phyloP scores from a whole-genome alignment of 2,797 vertebrate species.

The Sebastes reedi region DNA sequence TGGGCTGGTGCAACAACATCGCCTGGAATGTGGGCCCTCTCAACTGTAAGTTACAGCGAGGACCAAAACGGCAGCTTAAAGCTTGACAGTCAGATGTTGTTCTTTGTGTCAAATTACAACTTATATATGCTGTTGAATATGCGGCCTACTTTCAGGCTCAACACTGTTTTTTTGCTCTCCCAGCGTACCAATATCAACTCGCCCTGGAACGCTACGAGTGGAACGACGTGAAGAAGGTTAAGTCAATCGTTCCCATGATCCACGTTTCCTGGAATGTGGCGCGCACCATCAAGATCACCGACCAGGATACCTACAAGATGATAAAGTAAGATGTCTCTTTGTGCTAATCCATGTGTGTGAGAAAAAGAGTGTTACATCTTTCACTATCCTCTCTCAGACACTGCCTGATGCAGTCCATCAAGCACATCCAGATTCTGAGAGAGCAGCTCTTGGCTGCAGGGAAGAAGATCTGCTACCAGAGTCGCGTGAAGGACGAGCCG shows the following conservation, averaged over 20 bases:
- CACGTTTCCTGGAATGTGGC: slow-evolving; percentile 99
- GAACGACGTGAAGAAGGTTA: slow-evolving; percentile 98
- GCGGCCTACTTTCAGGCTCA: neutral
- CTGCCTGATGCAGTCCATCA: slow-evolving; percentile 97
- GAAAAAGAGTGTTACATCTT: neutral
- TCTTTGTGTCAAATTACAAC: slow-evolving; percentile 2
- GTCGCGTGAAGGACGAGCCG: slow-evolving; percentile 95
- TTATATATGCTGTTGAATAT: neutral
- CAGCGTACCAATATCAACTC: slow-evolving; percentile 93
- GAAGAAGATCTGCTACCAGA: slow-evolving; percentile 92
- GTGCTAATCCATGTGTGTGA: neutral
- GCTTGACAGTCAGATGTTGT: neutral
- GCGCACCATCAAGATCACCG: slow-evolving; percentile 97
- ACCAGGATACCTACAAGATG: slow-evolving; percentile 98
- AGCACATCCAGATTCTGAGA: slow-evolving; percentile 95
- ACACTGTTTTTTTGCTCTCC: slow-evolving; percentile 14
- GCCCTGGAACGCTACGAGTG: slow-evolving; percentile 98
- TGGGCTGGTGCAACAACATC: slow-evolving; percentile 97
- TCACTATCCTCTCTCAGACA: slow-evolving; percentile 79
- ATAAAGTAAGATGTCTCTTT: slow-evolving; percentile 90
- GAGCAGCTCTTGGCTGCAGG: slow-evolving; percentile 92
- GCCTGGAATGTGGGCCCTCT: slow-evolving; percentile 96
- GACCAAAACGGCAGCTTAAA: neutral
- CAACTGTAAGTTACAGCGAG: slow-evolving; percentile 68
- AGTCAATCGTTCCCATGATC: slow-evolving; percentile 99